Evolutionary conservation across 1,140 invertebrate genomes (phyloP).

Genomic region (Sitobion miscanthi): DNA sequence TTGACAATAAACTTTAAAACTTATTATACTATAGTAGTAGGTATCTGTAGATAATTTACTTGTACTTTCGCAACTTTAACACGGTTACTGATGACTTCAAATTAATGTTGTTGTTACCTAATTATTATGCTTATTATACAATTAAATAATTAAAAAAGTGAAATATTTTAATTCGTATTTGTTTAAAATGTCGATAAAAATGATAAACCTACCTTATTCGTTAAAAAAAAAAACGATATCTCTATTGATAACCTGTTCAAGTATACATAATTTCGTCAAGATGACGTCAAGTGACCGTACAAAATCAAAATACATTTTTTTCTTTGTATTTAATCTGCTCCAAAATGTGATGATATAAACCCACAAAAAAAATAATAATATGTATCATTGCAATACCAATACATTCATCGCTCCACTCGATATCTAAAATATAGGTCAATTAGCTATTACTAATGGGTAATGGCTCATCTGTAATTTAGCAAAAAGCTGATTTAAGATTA

Average conservation of each 20-base stretch:
- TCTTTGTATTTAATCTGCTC: neutral
- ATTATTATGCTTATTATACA: neutral
- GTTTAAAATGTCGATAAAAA: too few relatives aligned
- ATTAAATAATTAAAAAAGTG: neutral
- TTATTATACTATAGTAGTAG: neutral
- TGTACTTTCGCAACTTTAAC: neutral
- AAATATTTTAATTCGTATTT: neutral
- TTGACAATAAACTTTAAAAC: neutral
- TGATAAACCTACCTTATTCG: too few relatives aligned
- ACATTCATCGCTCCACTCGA: neutral
- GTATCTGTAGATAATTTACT: neutral
- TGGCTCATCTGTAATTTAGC: neutral
- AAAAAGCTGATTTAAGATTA: neutral
- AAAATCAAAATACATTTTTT: neutral
- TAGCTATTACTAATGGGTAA: too few relatives aligned
- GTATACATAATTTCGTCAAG: too few relatives aligned
- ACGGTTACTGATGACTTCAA: neutral
- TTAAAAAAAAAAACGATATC: too few relatives aligned
- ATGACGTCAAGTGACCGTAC: neutral
- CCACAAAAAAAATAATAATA: neutral
- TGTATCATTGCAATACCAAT: neutral
- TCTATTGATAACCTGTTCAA: too few relatives aligned
- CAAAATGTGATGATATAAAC: neutral
- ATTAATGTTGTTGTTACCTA: neutral
- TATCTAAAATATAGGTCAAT: neutral